Evolutionary conservation across 2,113 vertebrate genomes (phyloP).

Genomic region (Leptocoma aspasia): DNA sequence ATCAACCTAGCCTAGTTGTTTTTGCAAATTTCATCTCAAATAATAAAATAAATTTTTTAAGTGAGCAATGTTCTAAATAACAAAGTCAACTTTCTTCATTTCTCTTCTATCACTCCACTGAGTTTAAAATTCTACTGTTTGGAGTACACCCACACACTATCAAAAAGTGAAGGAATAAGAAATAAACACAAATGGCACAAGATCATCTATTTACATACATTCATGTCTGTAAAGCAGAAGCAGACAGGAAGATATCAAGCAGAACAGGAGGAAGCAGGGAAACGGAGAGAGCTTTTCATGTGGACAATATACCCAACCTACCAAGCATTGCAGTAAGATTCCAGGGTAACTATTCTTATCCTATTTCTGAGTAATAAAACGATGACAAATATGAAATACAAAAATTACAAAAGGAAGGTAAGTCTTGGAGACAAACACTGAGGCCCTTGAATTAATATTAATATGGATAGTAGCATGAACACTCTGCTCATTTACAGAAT

Average conservation of each 20-base stretch:
- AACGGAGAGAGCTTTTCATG: fast-evolving
- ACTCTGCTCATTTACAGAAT: not conserved
- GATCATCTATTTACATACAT: not conserved
- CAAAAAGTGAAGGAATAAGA: not conserved
- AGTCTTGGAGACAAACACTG: not conserved
- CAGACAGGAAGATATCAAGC: not conserved
- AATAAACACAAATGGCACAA: not conserved
- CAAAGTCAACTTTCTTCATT: not conserved
- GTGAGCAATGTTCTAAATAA: not conserved
- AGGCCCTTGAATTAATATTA: not conserved
- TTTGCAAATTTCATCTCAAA: not conserved
- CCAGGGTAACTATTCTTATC: not conserved
- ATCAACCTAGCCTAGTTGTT: not conserved
- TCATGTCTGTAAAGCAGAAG: not conserved
- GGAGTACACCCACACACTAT: not conserved
- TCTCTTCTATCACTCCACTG: not conserved
- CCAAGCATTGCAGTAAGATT: not conserved
- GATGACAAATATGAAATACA: not conserved
- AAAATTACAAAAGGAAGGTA: not conserved
- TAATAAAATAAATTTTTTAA: not conserved
- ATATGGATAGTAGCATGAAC: not conserved
- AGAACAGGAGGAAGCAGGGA: not conserved
- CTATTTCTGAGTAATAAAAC: not conserved
- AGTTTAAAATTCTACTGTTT: not conserved
- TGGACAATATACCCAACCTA: not conserved